Conservation (phyloP, 2,113 vertebrate species). For the Lanius ludovicianus region DNA sequence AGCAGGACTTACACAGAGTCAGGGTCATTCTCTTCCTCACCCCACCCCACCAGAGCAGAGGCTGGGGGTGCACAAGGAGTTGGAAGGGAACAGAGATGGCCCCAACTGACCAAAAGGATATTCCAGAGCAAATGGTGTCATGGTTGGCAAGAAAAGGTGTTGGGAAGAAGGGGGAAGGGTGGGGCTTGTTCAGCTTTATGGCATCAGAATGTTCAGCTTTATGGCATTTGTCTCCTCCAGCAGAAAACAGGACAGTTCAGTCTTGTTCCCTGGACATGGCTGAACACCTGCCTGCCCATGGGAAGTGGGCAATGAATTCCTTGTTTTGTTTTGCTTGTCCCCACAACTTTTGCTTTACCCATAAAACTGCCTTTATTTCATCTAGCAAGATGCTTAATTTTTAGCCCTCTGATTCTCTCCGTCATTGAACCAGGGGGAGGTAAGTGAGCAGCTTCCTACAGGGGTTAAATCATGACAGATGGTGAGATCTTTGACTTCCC, state of each 20-base stretch:
- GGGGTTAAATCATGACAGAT: background rate
- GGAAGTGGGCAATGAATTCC: background rate
- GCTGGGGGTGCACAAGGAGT: background rate
- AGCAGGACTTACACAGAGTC: background rate
- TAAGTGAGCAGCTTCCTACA: accelerated
- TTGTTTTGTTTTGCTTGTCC: background rate
- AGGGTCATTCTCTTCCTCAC: background rate
- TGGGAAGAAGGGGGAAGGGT: background rate
- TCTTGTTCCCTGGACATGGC: background rate
- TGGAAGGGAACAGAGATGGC: background rate
- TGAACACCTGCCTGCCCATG: background rate
- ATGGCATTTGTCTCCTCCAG: background rate
- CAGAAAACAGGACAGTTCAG: background rate
- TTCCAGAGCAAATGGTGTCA: accelerated
- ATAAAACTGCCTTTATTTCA: background rate
- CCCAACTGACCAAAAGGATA: background rate
- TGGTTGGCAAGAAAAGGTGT: background rate
- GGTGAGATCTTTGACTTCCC: background rate
- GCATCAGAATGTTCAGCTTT: accelerated
- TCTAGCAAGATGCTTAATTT: background rate
- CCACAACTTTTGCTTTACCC: background rate
- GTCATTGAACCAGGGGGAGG: accelerated
- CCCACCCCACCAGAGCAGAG: accelerated
- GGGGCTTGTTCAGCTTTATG: accelerated
- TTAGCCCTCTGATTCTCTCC: background rate